Evolutionary conservation across 2,888 invertebrate genomes (phyloP), one percentile per base, ranked within the genome.

Genomic region (Diplazon laetatorius): DNA sequence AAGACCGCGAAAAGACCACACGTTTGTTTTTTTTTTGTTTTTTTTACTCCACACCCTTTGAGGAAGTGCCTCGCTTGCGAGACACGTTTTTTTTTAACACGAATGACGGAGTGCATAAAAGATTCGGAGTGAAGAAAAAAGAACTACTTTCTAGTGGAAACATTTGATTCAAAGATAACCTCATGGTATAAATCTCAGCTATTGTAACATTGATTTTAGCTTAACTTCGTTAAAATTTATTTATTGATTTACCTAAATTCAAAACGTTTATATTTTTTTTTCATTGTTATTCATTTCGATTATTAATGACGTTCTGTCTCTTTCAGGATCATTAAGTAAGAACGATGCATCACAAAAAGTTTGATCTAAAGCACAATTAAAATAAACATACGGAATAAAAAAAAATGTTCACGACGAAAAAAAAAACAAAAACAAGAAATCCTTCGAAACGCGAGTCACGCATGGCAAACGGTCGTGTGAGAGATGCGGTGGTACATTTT

Each of bases 41-140:
- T 30, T 65, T 39, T 65, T 65, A 37, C n/a, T n/a, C n/a, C n/a
- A n/a, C 22, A 37, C 37, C 20, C 37, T 37, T 35, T 14, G n/a
- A 35, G 4, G 8, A n/a, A 12, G 48, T 50, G 37, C 37, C 20
- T 37, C 30, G 16, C 35, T 55, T 16, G 10, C 16, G 16, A 30
- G 55, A 55, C 55, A 55, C 55, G n/a, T n/a, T n/a, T n/a, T 14
- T 55, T 55, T 48, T 55, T 14, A 30, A 55, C 30, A 14, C n/a
- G n/a, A n/a, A n/a, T n/a, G 1, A 55, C 55, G 30, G 9, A 30
- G 55, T 25, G n/a, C 14, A 14, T 30, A 25, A 12, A 25, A 1
- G 30, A 14, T 5, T 5, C 14, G 30, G 30, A 30, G 14, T 22
- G 50, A 22, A 50, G 8, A 48, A 20, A 48, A 48, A 48, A 55